phyloP scores from a whole-genome alignment of 2,797 vertebrate species.

The Lycodopsis pacificus region DNA sequence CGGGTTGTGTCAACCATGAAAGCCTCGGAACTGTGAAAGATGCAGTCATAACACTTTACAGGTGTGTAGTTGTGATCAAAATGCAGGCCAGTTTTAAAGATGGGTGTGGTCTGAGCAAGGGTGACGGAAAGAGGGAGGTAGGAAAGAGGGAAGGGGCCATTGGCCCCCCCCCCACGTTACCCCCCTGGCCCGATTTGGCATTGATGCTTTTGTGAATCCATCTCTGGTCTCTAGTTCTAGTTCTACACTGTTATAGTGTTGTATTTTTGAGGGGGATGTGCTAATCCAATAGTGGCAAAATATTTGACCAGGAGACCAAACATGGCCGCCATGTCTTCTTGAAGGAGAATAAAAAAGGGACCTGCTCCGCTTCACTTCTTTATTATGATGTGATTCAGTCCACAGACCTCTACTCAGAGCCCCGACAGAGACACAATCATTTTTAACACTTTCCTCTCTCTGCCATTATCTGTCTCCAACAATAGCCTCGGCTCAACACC shows the following conservation, averaged over 20 bases:
- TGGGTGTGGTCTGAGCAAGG: not conserved
- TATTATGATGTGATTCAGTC: conserved; percentile 88
- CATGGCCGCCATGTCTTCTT: conserved; percentile 80
- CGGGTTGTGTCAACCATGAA: not conserved
- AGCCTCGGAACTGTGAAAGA: not conserved
- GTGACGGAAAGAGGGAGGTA: not conserved
- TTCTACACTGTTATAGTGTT: not conserved
- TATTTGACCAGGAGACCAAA: conserved; percentile 77
- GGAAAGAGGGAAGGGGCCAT: not conserved
- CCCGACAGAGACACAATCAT: conserved; percentile 88
- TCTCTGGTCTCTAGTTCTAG: not conserved
- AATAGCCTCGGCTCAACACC: conserved; percentile 78
- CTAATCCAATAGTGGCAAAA: conserved; percentile 65
- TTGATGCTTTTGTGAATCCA: fast-evolving
- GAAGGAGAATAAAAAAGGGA: conserved; percentile 74
- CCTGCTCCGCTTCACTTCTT: conserved; percentile 81
- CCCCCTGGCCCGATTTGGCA: not conserved
- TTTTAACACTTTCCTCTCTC: conserved; percentile 84
- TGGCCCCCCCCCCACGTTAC: not conserved
- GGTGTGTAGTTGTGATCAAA: not conserved
- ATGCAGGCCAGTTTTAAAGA: not conserved
- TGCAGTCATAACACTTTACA: not conserved
- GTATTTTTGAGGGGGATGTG: not conserved
- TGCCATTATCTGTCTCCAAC: conserved; percentile 75
- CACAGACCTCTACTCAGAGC: conserved; percentile 80